phyloP scores from a whole-genome alignment of 2,888 invertebrate genomes.

The Nomada ferruginata region DNA sequence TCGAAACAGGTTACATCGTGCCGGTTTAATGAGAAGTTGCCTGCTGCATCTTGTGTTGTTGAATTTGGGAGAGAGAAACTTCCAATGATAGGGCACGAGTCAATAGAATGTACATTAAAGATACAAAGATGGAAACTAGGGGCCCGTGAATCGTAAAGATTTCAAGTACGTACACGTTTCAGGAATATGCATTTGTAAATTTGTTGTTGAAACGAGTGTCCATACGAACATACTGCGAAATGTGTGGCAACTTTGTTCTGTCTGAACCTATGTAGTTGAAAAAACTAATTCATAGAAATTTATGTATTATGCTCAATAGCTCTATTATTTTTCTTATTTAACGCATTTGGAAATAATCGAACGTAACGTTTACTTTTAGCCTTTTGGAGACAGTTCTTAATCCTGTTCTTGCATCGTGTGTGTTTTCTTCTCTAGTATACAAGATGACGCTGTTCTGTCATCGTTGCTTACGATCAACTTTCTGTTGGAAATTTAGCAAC shows the following conservation, averaged over 20 bases:
- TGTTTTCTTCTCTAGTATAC: not conserved
- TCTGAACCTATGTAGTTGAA: not conserved
- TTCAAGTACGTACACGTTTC: not conserved
- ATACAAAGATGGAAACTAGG: not conserved
- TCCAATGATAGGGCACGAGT: not conserved
- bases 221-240: not conserved
- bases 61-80: rapidly evolving
- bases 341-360: slow-evolving; percentile 67
- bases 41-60: not conserved
- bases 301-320: slow-evolving; percentile 65
- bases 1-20: slow-evolving; percentile 16
- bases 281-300: not conserved
- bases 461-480: slow-evolving; percentile 3
- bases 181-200: not conserved
- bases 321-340: slow-evolving; percentile 43
- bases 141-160: not conserved
- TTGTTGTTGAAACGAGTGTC: not conserved
- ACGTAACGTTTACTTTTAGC: slow-evolving; percentile 66
- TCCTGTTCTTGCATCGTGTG: slow-evolving; percentile 47
- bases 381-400: slow-evolving; percentile 60
- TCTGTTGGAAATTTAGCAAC: slow-evolving; percentile 20
- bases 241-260: not conserved
- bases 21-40: not conserved
- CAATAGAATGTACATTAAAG: not conserved
- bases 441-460: not conserved